Percentiles rank a stretch among this genome's conserved stretches.
These are phyloP conservation scores for Pygathrix nemaeus DNA, from an alignment of 2,113 vertebrate genomes.

Conservation along the genomic window DNA sequence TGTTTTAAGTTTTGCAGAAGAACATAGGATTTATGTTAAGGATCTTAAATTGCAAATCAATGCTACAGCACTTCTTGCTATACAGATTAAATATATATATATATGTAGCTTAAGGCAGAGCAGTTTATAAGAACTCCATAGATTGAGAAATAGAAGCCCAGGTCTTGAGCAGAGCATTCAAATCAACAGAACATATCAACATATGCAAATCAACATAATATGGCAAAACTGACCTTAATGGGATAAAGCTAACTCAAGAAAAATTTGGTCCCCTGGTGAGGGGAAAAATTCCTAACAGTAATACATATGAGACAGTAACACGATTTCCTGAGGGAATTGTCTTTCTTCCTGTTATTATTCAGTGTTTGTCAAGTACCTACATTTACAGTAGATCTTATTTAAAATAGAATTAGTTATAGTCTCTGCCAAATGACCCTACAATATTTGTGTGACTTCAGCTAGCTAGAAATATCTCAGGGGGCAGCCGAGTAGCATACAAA, in stretches of 20 bases:
- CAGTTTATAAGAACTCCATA: conserved; percentile 32
- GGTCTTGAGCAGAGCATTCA: neutral
- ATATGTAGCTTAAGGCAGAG: neutral
- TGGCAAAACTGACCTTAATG: fast-evolving
- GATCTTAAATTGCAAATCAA: conserved; percentile 25
- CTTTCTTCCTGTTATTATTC: neutral
- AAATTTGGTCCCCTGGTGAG: neutral
- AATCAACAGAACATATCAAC: neutral
- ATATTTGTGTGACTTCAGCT: neutral
- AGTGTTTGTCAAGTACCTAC: neutral
- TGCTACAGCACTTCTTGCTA: neutral
- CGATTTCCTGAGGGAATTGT: neutral
- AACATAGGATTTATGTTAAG: neutral
- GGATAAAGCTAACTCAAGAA: neutral
- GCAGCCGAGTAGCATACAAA: neutral
- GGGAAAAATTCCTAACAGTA: neutral
- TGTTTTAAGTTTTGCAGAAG: conserved; percentile 46
- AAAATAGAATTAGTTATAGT: conserved; percentile 44
- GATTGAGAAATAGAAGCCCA: neutral
- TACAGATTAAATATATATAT: fast-evolving
- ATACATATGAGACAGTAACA: neutral
- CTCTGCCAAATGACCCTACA: neutral
- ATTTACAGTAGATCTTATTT: conserved; percentile 12
- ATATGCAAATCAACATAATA: neutral
- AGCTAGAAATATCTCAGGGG: neutral